Conservation (phyloP, 2,888 invertebrate species). For the Pocota personata region DNA sequence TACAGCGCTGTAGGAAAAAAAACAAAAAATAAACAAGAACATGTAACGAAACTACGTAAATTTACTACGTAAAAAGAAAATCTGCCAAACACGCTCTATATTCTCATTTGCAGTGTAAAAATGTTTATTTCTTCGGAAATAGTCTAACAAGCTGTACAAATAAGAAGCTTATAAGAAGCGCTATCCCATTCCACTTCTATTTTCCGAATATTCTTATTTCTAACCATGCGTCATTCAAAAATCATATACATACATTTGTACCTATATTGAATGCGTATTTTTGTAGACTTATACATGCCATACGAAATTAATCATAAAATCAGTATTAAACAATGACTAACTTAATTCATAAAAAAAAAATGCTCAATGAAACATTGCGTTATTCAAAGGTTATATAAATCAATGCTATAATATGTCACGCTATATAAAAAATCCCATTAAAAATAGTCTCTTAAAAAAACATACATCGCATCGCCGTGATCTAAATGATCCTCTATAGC, state of each 20-base stretch:
- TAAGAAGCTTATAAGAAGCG: too few species aligned
- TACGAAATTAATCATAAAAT: slow-evolving; percentile 11
- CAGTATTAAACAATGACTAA: slow-evolving; percentile 22
- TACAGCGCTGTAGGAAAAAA: too few species aligned
- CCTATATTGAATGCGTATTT: not conserved
- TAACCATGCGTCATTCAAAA: not conserved
- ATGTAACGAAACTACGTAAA: too few species aligned
- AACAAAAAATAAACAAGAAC: too few species aligned
- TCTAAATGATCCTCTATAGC: not conserved
- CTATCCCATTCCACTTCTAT: not conserved
- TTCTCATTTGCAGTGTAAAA: too few species aligned
- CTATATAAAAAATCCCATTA: slow-evolving; percentile 10
- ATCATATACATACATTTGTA: not conserved
- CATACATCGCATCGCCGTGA: not conserved
- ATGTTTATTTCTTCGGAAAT: too few species aligned
- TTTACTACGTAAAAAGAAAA: too few species aligned
- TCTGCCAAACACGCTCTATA: too few species aligned
- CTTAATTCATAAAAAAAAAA: slow-evolving; percentile 16
- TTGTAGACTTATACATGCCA: not conserved
- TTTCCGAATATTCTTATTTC: not conserved
- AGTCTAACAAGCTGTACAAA: too few species aligned
- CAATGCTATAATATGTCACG: slow-evolving; percentile 20
- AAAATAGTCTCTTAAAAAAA: slow-evolving; percentile 26
- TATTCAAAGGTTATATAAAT: slow-evolving; percentile 21
- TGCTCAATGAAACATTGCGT: not conserved